Base-by-base conservation (phyloP, 37 sponge, comb jelly and placozoan genomes). In the Petrosia ficiformis region DNA sequence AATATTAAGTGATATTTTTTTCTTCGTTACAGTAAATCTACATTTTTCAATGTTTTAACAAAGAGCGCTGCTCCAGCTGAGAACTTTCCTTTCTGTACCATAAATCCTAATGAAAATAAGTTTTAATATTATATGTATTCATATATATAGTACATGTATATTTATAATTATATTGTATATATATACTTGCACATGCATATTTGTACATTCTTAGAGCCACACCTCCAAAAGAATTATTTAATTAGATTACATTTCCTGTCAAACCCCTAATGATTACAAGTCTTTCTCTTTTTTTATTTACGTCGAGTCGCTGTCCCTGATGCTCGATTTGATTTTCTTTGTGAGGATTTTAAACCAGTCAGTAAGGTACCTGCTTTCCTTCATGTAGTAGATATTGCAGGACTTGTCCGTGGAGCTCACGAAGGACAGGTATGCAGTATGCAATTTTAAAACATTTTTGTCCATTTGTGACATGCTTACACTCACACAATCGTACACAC, bases 71-170 rank as follows among this genome's bases (percentile, higher is more conserved):
- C 87, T 37, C 73, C 99, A 52, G 95, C 99, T 31, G 99, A 97
- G 69, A 97, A 97, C 82, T 97, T 94, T 44, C 99, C 99, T 16
- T 97, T 97, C 91, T 97, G 99, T 84, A 97, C 99, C 42, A 97
- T 97, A 37, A 95, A 97, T 37, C 98, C 95, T 31, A 94, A 97
- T 82, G 95, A 97, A 80, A 97, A 89, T 93, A 80, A 89, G 90
- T 88, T 6, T 48, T 37, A 54, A 24, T 36, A 52, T 59, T 10
- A 28, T 72, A 8, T 65, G 14, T 21, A 10, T 34, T 5, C 37
- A 69, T 64, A n/a, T n/a, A n/a, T n/a, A n/a, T n/a, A n/a, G n/a
- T n/a, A n/a, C n/a, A n/a, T n/a, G n/a, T n/a, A n/a, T n/a, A n/a
- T n/a, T n/a, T n/a, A 22, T 19, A 54, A 4, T 24, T 71, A 8